A percentile compares a stretch with the other conserved stretches of the same genome.
These are phyloP conservation scores for Corythoichthys haematopterus DNA, from an alignment of 2,113 vertebrate species.

Conservation along the genomic window DNA sequence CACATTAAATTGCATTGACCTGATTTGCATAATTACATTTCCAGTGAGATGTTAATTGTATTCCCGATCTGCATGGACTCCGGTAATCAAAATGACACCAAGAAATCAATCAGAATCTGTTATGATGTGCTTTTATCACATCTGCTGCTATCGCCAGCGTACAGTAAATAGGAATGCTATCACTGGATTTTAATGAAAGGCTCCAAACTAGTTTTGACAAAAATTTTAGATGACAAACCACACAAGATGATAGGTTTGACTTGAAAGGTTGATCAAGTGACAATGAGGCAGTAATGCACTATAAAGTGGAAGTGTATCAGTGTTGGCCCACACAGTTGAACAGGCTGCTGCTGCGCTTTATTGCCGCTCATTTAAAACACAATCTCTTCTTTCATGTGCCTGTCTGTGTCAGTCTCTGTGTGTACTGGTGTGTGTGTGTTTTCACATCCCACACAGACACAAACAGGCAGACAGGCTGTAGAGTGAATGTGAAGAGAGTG, in stretches of 20 bases:
- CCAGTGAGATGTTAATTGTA: background rate
- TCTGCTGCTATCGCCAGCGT: background rate
- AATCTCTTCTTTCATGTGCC: constrained; percentile 49
- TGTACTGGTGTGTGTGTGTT: constrained; percentile 8
- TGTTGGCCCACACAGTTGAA: constrained; percentile 1
- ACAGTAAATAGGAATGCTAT: background rate
- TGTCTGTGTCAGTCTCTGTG: constrained; percentile 16
- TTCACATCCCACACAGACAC: constrained; percentile 5
- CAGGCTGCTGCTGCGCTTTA: constrained; percentile 28
- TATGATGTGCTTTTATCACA: background rate
- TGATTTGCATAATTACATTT: constrained; percentile 3
- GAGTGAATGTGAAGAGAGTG: constrained; percentile 27
- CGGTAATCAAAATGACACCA: background rate
- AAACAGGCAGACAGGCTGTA: constrained; percentile 12
- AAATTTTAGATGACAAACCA: background rate
- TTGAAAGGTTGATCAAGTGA: constrained; percentile 1
- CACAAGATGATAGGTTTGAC: background rate
- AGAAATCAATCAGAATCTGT: background rate
- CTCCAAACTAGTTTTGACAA: background rate
- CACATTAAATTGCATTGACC: background rate
- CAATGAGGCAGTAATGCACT: constrained; percentile 2
- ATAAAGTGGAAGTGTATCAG: constrained; percentile 1
- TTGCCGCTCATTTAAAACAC: constrained; percentile 45
- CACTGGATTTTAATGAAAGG: too few relatives aligned
- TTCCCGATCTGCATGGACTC: background rate